Evolutionary conservation across 1,140 invertebrate species (phyloP).

Genomic region (Drosophila ficusphila): DNA sequence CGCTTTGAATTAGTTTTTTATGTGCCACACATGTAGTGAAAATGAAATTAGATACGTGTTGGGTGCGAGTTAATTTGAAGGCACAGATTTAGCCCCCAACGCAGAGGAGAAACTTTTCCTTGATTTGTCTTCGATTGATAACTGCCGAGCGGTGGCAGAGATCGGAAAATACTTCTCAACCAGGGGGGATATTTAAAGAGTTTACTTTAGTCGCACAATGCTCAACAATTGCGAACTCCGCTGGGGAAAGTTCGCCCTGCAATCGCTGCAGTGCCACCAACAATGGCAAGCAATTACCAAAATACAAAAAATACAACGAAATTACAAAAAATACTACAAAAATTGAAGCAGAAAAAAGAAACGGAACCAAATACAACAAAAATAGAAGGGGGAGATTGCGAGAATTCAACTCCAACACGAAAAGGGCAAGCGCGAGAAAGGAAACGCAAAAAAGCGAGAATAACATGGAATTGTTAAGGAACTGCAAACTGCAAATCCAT

Average conservation of each 20-base stretch:
- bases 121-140: conserved; percentile 49
- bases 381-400: conserved; percentile 28
- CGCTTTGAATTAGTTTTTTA: conserved; percentile 81
- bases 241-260: conserved; percentile 33
- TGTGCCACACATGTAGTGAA: conserved; percentile 66
- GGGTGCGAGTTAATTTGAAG: conserved; percentile 62
- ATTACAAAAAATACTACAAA: conserved; percentile 33
- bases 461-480: conserved; percentile 79
- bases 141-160: not conserved
- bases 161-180: not conserved
- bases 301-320: conserved; percentile 43
- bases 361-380: conserved; percentile 22
- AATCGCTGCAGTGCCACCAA: conserved; percentile 47
- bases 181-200: conserved; percentile 52
- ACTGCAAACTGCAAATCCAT: conserved; percentile 81
- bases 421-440: conserved; percentile 75
- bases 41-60: conserved; percentile 80
- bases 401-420: conserved; percentile 63
- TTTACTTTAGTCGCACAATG: conserved; percentile 62
- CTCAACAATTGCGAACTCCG: conserved; percentile 56
- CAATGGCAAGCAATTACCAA: conserved; percentile 77
- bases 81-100: conserved; percentile 45
- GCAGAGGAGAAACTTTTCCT: conserved; percentile 12
- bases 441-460: conserved; percentile 73
- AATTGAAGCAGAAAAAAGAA: not conserved